phyloP scores from a whole-genome alignment of 2,888 invertebrate species.

The Halictus quadricinctus region DNA sequence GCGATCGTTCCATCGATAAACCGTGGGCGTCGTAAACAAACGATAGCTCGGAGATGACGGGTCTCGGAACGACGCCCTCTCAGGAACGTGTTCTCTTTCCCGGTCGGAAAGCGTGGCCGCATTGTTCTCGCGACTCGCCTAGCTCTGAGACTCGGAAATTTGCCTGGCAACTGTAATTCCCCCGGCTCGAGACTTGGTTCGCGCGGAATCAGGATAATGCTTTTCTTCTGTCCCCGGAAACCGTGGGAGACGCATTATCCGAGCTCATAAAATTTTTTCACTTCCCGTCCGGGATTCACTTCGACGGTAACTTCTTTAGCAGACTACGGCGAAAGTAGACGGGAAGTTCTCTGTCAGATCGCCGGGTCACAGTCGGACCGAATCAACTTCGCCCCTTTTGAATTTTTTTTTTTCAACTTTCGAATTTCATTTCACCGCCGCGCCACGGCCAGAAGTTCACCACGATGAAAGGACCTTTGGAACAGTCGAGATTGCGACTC shows the following conservation, averaged over 20 bases:
- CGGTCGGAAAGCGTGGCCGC: not conserved
- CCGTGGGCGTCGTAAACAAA: not conserved
- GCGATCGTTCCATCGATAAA: not conserved
- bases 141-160: not conserved
- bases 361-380: not conserved
- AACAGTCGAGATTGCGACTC: not conserved
- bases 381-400: not conserved
- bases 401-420: not conserved
- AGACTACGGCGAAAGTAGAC: not conserved
- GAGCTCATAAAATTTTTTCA: slow-evolving; percentile 1
- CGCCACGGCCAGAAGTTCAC: not conserved
- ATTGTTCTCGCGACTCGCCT: not conserved
- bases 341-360: not conserved
- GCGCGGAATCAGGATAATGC: not conserved
- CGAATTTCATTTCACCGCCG: not conserved
- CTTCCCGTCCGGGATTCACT: not conserved
- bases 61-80: not conserved
- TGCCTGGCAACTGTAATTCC: not conserved
- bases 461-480: not conserved
- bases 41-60: not conserved
- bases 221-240: not conserved
- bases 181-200: not conserved
- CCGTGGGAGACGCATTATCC: not conserved
- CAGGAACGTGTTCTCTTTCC: not conserved
- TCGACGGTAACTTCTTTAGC: not conserved